Percentiles rank a stretch among this genome's conserved stretches.
Conservation (phyloP, 2,888 invertebrate genomes). For the Orthosia gracilis region DNA sequence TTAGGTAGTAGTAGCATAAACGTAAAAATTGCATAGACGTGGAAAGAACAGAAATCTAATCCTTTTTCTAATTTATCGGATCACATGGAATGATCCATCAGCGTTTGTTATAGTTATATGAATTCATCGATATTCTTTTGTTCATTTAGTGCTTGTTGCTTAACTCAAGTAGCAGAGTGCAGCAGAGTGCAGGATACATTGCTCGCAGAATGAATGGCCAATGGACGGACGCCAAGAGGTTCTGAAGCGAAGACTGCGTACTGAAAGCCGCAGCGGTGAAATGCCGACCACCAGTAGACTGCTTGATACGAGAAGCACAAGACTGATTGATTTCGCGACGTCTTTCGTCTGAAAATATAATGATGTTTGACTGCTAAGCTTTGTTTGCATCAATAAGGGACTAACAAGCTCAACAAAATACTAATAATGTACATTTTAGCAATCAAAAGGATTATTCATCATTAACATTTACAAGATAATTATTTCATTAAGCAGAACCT, state of each 20-base stretch:
- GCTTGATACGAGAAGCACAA: no score
- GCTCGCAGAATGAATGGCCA: no score
- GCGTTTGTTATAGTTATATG: not conserved
- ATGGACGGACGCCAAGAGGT: not conserved
- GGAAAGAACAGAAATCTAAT: no score
- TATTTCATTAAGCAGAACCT: conserved; percentile 25
- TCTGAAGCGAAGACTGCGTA: not conserved
- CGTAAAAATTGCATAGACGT: no score
- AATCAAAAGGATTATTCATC: not conserved
- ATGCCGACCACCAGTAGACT: not conserved
- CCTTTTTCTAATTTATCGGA: not conserved
- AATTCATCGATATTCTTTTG: not conserved
- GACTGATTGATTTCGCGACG: no score
- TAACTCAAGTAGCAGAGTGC: not conserved
- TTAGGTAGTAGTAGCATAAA: no score
- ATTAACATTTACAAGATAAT: not conserved
- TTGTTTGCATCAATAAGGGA: no score
- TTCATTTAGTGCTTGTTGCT: not conserved
- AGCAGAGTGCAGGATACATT: no score
- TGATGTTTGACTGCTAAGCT: no score
- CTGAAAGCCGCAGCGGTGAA: not conserved
- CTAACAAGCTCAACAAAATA: not conserved
- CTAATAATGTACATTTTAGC: not conserved
- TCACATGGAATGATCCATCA: not conserved
- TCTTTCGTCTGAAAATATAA: no score